Evolutionary conservation across 2,113 vertebrate species (phyloP).

Genomic region (Leptocoma aspasia): DNA sequence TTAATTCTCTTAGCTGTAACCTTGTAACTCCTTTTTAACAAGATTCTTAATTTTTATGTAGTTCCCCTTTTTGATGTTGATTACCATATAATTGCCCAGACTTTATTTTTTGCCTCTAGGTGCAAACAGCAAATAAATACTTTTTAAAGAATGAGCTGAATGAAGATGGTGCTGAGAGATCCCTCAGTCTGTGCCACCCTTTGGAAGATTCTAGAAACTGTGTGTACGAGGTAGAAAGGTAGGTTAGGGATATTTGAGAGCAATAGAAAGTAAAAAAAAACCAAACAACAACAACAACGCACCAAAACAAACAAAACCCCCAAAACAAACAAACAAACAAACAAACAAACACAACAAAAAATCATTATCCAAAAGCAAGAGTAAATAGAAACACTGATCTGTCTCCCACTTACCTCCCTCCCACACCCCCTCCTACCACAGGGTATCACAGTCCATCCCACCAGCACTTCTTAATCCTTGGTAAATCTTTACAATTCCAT

Average conservation of each 20-base stretch:
- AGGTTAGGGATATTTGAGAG: neutral
- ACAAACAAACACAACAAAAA: neutral
- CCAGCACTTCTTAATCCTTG: neutral
- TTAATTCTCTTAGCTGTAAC: neutral
- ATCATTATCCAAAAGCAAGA: neutral
- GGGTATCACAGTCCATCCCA: too few species aligned
- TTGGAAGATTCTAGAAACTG: neutral
- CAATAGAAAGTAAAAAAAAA: neutral
- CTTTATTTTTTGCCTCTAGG: neutral
- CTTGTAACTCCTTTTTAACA: neutral
- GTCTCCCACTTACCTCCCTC: neutral
- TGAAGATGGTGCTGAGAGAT: neutral
- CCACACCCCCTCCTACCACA: fast-evolving
- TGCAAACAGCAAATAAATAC: neutral
- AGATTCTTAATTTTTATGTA: neutral
- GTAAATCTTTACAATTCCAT: neutral
- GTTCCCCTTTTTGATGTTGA: constrained; percentile 21
- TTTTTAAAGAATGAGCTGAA: neutral
- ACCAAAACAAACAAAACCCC: neutral
- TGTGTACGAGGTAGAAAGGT: neutral
- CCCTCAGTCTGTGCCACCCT: neutral
- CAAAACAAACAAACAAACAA: too few species aligned
- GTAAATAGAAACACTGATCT: neutral
- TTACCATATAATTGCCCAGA: constrained; percentile 9
- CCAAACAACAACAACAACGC: too few species aligned